Base-by-base conservation (phyloP, 2,888 invertebrate genomes). In the Epinotia ramella region DNA sequence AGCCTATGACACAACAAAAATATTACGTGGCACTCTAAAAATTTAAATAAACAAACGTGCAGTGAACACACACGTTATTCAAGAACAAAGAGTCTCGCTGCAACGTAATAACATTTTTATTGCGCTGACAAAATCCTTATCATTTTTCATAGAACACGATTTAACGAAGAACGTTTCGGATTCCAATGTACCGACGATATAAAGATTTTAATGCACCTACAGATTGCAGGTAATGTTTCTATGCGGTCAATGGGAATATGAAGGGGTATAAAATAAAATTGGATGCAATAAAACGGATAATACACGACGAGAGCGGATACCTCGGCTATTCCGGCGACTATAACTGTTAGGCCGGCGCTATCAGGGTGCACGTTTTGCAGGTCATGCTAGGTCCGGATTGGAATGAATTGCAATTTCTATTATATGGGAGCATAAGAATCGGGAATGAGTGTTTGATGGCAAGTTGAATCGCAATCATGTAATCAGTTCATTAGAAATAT, bases 261-360 rank as follows among this genome's bases (percentile, higher is more conserved):
- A 88, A 87, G 84, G 83, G 84, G 83, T 81, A 88, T 91, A 90
- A 91, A 91, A 92, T 90, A 90, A 91, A 91, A 92, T 92, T 90
- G 90, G 87, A 86, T 87, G 90, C 87, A 88, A 90, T 91, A 91
- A 91, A 92, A 89, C 84, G 81, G 86, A 86, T 87, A 88, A 86
- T 89, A 88, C 87, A 87, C 87, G 86, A 85, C 83, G 83, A 82
- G 83, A 74, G 69, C 69, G 73, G 72, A 76, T 71, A 76, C 75
- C 62, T 62, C 71, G 62, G 60, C 71, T 71, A 87, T 87, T 84
- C 88, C 86, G 85, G 80, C 80, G 84, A 86, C 84, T 81, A 82
- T 86, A 85, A 81, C 81, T 81, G 80, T 83, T 81, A 81, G 79
- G 65, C 73, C 49, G 64, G 28, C 40, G 44, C 70, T 73, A 74